Percentiles rank a stretch among this genome's conserved stretches.
Conservation (phyloP, 1,140 invertebrate genomes). For the Leptinotarsa texana region DNA sequence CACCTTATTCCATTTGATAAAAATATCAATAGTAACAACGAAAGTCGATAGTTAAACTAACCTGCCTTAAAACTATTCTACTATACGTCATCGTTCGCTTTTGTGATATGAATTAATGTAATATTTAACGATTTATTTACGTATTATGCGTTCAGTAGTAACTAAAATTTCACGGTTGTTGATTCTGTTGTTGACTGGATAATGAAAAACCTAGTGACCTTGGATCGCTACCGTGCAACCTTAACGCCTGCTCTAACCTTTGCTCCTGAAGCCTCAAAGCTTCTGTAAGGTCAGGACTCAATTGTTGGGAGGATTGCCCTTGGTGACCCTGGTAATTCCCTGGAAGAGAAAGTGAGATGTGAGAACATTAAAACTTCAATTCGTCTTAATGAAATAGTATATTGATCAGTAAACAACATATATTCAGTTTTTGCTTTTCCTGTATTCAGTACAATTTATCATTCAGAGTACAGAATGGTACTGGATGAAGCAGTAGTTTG, state of each 20-base stretch:
- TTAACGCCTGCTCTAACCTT: slow-evolving; percentile 77
- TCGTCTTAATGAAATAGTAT: too few species aligned
- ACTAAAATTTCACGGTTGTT: slow-evolving; percentile 65
- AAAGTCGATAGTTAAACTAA: neutral
- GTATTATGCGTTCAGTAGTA: slow-evolving; percentile 59
- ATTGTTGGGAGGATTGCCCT: slow-evolving; percentile 57
- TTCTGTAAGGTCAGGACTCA: slow-evolving; percentile 68
- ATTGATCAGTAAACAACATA: too few species aligned
- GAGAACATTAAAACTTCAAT: too few species aligned
- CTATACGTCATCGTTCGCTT: neutral
- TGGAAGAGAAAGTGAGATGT: slow-evolving; percentile 48
- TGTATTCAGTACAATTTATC: too few species aligned
- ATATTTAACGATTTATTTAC: slow-evolving; percentile 15
- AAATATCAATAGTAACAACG: neutral
- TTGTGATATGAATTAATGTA: neutral
- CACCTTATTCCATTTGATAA: slow-evolving; percentile 15
- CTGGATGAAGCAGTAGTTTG: too few species aligned
- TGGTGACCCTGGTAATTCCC: slow-evolving; percentile 59
- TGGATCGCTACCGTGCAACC: slow-evolving; percentile 72
- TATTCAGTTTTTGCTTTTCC: too few species aligned
- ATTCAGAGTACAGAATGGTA: too few species aligned
- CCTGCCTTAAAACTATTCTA: neutral
- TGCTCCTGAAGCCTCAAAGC: slow-evolving; percentile 79
- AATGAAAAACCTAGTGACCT: slow-evolving; percentile 68
- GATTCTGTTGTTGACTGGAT: slow-evolving; percentile 60